phyloP scores from a whole-genome alignment of 2,888 invertebrate genomes.

The Apocheima hispidaria region DNA sequence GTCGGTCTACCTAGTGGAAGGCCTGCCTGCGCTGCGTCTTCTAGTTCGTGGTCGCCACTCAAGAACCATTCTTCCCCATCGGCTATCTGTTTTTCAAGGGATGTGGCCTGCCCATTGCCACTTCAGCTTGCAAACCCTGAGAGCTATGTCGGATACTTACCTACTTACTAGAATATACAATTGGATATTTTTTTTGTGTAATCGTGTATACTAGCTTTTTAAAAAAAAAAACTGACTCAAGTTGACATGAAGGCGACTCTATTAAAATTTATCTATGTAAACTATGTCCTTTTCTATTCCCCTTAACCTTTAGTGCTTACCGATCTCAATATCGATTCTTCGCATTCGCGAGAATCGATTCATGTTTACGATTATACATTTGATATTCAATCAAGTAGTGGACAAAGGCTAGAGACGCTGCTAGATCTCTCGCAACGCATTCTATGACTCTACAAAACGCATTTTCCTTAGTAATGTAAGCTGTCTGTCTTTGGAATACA shows the following conservation, averaged over 20 bases:
- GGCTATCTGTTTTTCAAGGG: too few relatives aligned
- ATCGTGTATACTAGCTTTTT: not conserved
- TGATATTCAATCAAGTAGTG: constrained; percentile 75
- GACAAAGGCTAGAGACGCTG: constrained; percentile 66
- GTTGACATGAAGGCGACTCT: constrained; percentile 16
- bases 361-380: constrained; percentile 77
- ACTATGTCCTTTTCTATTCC: constrained; percentile 45
- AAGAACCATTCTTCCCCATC: too few relatives aligned
- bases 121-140: too few relatives aligned
- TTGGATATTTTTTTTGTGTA: not conserved
- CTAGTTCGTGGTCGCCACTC: too few relatives aligned
- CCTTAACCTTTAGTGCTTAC: constrained; percentile 55
- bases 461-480: constrained; percentile 25
- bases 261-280: constrained; percentile 21
- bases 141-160: too few relatives aligned
- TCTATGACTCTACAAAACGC: constrained; percentile 21
- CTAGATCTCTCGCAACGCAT: constrained; percentile 46
- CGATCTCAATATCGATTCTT: constrained; percentile 71
- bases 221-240: not conserved
- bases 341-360: constrained; percentile 71
- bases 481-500: constrained; percentile 23
- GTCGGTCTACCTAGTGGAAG: too few relatives aligned
- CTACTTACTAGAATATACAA: too few relatives aligned
- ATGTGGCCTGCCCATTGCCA: too few relatives aligned
- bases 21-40: too few relatives aligned